Conservation (phyloP, 2,797 vertebrate genomes). For the Gouania willdenowi region DNA sequence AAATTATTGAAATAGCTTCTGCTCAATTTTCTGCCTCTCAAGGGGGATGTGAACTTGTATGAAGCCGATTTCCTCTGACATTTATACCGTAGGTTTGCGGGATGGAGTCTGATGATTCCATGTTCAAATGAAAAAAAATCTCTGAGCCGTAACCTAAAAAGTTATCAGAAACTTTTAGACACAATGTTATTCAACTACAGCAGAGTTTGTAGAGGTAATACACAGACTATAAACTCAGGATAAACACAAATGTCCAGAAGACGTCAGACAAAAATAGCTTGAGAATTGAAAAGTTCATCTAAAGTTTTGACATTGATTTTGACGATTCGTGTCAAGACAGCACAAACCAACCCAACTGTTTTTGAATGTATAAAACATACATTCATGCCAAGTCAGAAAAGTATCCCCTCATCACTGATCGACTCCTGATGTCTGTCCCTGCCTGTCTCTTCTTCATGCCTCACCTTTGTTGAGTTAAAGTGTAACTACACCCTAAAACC, state of each 20-base stretch:
- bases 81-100: constrained; percentile 13
- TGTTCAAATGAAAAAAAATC: constrained; percentile 14
- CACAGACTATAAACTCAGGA: too few species aligned
- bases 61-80: constrained; percentile 31
- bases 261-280: too few species aligned
- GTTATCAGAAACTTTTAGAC: constrained; percentile 17
- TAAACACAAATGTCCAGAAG: too few species aligned
- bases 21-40: constrained; percentile 32
- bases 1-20: constrained; percentile 58
- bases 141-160: constrained; percentile 18
- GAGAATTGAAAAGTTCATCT: too few species aligned
- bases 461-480: too few species aligned
- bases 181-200: constrained; percentile 11
- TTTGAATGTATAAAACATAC: constrained; percentile 44
- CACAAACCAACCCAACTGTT: constrained; percentile 18
- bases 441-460: too few species aligned
- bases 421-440: too few species aligned
- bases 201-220: too few species aligned
- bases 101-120: constrained; percentile 30
- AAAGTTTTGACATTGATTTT: too few species aligned
- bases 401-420: too few species aligned
- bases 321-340: constrained; percentile 1
- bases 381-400: too few species aligned
- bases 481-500: too few species aligned
- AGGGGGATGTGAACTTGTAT: constrained; percentile 37